Evolutionary conservation across 1,140 invertebrate genomes (phyloP), one percentile per base, ranked within the genome.

Genomic region (Ostrea denselamellosa): DNA sequence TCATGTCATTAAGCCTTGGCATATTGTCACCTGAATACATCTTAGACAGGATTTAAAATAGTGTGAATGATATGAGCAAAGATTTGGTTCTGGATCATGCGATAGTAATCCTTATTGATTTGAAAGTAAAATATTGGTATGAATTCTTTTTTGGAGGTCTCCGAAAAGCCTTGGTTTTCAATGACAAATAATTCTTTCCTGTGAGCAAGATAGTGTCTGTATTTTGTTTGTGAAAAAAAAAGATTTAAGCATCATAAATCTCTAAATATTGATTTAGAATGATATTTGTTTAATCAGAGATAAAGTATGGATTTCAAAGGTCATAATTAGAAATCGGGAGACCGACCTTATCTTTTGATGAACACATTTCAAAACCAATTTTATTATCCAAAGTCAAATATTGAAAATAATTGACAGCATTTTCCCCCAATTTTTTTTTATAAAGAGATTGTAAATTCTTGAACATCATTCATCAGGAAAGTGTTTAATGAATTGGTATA

Each of bases 201-300:
- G 22, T 25, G 22, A 17, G 10, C n/a, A 34, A 71, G 68, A 71
- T 71, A 28, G 25, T 71, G 68, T 58, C 56, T 25, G 22, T 71
- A 71, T 71, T 71, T 71, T 71, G 25, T 34, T 71, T 28, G 65
- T 14, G 56, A 58, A 71, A 10, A 71, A 25, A 71, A 25, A 25
- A 25, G 68, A 28, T 22, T 8, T n/a, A 71, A 71, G 22, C 68
- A n/a, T 25, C 8, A 10, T 25, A 71, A 71, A 71, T 71, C 68
- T 34, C 22, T 34, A 71, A 71, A 71, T 71, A 71, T 71, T 71
- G 68, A 71, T 71, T 8, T 71, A 71, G 28, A 71, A 34, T 71
- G 68, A 71, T 71, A 71, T 71, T 71, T 71, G 68, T 71, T 71
- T 71, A 71, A 71, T 71, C 28, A 71, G 22, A 71, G 68, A 71